Evolutionary conservation across 2,888 invertebrate genomes (phyloP).

Genomic region (Nomada ferruginata): DNA sequence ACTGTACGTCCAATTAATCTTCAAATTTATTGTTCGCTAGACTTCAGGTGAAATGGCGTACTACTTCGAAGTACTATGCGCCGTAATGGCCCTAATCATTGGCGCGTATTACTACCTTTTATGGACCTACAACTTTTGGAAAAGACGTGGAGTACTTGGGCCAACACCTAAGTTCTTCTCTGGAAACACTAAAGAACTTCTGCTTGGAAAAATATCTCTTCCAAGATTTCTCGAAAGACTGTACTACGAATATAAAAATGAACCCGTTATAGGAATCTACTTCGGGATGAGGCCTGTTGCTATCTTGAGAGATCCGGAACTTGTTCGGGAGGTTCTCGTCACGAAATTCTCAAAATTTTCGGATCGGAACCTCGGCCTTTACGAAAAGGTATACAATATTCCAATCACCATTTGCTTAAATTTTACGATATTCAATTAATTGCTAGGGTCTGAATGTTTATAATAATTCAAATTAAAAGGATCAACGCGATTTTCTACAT

Average conservation of each 20-base stretch:
- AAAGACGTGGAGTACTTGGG: background rate
- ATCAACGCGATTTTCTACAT: too few species aligned
- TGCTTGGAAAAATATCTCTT: conserved; percentile 35
- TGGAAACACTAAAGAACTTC: background rate
- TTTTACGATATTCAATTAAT: background rate
- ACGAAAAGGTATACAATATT: conserved; percentile 71
- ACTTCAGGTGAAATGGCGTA: background rate
- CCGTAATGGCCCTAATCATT: background rate
- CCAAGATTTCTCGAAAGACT: conserved; percentile 37
- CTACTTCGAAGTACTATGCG: background rate
- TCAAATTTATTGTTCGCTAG: too few species aligned
- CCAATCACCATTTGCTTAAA: background rate
- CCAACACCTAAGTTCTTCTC: background rate
- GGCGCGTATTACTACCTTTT: background rate
- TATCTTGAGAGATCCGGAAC: conserved; percentile 80
- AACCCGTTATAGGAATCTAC: conserved; percentile 82
- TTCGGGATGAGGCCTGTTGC: conserved; percentile 79
- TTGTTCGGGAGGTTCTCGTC: conserved; percentile 82
- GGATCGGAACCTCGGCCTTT: conserved; percentile 76
- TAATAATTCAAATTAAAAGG: too few species aligned
- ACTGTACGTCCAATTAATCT: too few species aligned
- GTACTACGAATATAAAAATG: conserved; percentile 64
- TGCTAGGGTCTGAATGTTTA: too few species aligned
- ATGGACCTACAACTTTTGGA: background rate
- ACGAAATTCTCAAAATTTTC: conserved; percentile 81